Conservation (phyloP, 2,888 invertebrate species). For the Lucinisca nassula region DNA sequence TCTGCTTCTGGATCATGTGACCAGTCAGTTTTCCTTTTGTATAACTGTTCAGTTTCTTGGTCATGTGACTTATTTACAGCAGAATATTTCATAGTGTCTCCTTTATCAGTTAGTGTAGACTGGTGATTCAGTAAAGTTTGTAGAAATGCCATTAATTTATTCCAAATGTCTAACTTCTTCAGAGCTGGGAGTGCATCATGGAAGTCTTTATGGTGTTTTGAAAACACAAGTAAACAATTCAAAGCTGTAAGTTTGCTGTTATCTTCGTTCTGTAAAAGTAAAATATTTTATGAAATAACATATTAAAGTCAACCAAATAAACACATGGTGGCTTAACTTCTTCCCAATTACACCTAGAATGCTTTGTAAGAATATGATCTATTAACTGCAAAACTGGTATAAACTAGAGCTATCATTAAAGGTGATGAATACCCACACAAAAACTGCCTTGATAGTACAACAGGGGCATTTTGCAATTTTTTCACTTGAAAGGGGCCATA, state of each 20-base stretch:
- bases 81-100: background rate
- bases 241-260: conserved; percentile 47
- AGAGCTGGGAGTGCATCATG: conserved; percentile 12
- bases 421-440: no score
- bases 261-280: conserved; percentile 29
- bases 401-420: no score
- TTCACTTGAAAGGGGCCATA: no score
- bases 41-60: background rate
- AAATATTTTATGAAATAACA: no score
- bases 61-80: background rate
- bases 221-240: conserved; percentile 40
- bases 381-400: no score
- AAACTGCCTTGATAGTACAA: no score
- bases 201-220: conserved; percentile 41
- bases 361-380: no score
- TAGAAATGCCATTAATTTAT: conserved; percentile 28
- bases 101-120: background rate
- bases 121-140: conserved; percentile 24
- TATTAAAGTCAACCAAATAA: no score
- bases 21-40: background rate
- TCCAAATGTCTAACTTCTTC: conserved; percentile 53
- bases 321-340: no score
- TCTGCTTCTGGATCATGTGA: background rate
- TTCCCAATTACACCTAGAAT: no score
- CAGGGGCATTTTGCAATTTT: no score